Conservation (phyloP, 2,797 vertebrate species). For the Pangasius djambal region DNA sequence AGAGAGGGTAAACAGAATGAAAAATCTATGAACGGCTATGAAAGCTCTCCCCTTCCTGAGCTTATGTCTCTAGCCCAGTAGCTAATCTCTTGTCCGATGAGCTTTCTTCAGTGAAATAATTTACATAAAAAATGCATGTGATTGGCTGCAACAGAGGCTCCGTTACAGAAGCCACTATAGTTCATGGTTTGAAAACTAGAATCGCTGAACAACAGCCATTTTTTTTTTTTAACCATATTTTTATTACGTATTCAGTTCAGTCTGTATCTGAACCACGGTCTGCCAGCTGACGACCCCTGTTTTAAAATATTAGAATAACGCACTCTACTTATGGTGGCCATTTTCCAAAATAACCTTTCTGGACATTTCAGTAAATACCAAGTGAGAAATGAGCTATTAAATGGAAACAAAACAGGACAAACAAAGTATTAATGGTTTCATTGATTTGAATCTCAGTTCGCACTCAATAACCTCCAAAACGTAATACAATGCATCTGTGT, state of each 20-base stretch:
- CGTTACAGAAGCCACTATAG: neutral
- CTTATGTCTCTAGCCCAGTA: neutral
- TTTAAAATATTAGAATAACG: neutral
- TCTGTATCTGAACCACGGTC: neutral
- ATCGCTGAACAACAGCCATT: neutral
- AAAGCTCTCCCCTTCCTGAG: neutral
- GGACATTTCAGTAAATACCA: neutral
- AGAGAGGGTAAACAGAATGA: neutral
- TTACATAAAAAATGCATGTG: neutral
- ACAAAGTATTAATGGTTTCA: slow-evolving; percentile 68
- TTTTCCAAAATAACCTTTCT: neutral
- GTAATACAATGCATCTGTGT: slow-evolving; percentile 74
- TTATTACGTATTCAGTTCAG: neutral
- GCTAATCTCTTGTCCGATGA: neutral
- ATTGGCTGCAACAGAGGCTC: neutral
- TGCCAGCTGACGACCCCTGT: neutral
- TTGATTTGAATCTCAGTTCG: slow-evolving; percentile 70
- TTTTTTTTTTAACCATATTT: neutral
- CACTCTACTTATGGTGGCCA: neutral
- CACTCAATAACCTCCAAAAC: slow-evolving; percentile 62
- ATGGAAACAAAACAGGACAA: slow-evolving; percentile 33
- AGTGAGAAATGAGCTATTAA: slow-evolving; percentile 29
- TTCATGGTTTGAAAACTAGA: neutral
- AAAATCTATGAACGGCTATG: neutral
- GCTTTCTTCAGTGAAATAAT: neutral